Conservation (phyloP, 2,113 vertebrate species). For the Notiomystis cincta region DNA sequence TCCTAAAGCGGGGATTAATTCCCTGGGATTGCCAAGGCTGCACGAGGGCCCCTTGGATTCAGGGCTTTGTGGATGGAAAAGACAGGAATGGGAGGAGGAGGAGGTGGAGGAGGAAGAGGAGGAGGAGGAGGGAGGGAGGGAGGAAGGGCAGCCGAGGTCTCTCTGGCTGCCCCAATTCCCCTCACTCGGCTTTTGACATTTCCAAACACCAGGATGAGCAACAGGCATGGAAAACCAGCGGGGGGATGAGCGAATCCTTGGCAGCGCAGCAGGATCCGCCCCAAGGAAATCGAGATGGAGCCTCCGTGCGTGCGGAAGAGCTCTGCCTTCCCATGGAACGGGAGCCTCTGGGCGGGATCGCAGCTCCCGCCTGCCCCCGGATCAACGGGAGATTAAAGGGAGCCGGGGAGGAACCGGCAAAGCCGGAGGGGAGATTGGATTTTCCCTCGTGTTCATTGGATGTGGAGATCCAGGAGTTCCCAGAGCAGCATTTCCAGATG, state of each 20-base stretch:
- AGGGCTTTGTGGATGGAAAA: not conserved
- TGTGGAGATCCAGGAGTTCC: not conserved
- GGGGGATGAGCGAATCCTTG: not conserved
- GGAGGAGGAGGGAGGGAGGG: not conserved
- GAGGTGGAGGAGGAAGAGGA: not conserved
- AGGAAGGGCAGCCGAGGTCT: not conserved
- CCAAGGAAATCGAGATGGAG: not conserved
- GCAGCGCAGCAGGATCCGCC: not conserved
- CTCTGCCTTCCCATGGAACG: accelerated
- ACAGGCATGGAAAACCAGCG: accelerated
- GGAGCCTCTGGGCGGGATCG: not conserved
- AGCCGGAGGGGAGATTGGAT: not conserved
- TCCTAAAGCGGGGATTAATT: not conserved
- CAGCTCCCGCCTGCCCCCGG: not conserved
- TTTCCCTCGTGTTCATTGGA: not conserved
- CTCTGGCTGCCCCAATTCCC: not conserved
- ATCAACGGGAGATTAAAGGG: not conserved
- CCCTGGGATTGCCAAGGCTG: not conserved
- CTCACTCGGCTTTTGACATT: not conserved
- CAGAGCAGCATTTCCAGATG: not conserved
- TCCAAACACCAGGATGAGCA: not conserved
- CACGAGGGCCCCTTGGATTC: not conserved
- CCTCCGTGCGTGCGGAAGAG: not conserved
- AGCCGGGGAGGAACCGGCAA: not conserved
- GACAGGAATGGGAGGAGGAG: not conserved